Percentiles rank a stretch among this genome's conserved stretches.
phyloP scores from a whole-genome alignment of 1,140 invertebrate genomes.

The Bilobella aurantiaca region DNA sequence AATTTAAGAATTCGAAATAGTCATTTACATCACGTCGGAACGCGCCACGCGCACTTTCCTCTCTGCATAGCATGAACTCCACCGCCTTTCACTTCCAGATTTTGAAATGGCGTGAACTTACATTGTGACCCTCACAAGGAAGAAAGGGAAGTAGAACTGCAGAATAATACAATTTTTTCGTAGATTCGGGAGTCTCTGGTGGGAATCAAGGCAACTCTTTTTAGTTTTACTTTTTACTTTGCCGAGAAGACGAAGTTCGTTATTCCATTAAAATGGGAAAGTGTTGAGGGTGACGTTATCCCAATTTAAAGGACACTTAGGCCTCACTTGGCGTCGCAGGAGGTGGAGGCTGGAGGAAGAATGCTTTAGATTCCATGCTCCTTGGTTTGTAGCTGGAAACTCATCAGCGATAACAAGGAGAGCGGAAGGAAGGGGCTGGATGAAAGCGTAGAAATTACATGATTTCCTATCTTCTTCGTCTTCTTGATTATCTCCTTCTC shows the following conservation, averaged over 20 bases:
- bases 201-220: not conserved
- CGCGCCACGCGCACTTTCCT: too few relatives aligned
- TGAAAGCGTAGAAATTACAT: constrained; percentile 5
- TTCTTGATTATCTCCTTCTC: not conserved
- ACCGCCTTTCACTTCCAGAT: too few relatives aligned
- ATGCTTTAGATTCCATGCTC: constrained; percentile 1
- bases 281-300: constrained; percentile 1
- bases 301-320: constrained; percentile 5
- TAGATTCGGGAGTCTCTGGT: not conserved
- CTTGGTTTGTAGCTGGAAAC: not conserved
- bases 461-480: constrained; percentile 1
- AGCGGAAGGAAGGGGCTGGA: not conserved
- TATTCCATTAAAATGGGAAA: not conserved
- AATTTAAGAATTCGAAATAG: not conserved
- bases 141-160: too few relatives aligned
- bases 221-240: not conserved
- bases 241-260: not conserved
- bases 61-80: not conserved
- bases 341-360: too few relatives aligned
- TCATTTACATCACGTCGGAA: constrained; percentile 3
- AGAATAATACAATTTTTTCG: too few relatives aligned
- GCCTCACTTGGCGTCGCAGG: not conserved
- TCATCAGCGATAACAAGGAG: constrained; percentile 1
- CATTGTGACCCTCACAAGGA: too few relatives aligned
- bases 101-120: too few relatives aligned